Base-by-base conservation (phyloP, 1,140 invertebrate species). In the Pomacea maculata region DNA sequence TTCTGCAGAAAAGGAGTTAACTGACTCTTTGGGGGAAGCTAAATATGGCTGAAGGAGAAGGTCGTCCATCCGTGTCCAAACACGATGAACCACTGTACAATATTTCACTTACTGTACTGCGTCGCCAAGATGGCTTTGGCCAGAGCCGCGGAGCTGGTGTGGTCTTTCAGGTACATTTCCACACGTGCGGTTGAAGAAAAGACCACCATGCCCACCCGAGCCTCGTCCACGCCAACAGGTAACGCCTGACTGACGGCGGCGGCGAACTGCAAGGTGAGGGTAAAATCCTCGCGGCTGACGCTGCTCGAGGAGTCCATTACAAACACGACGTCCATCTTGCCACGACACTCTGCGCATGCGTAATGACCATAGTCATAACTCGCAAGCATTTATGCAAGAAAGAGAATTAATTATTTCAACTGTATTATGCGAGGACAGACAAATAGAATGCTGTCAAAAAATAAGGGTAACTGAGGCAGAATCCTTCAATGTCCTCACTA, bases 221-320 rank as follows among this genome's bases (percentile, higher is more conserved):
- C 68, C 34, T 63, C n/a, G 45, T 70, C 72, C 3, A 61, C 29
- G 8, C 78, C 75, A 15, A 86, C 65, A n/a, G 80, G 70, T 52
- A 86, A 29, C 4, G 70, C 73, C n/a, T 75, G 29, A 1, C 80
- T 64, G 0, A 84, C 80, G 1, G 82, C 73, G 19, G 45, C 19
- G 3, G 85, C 70, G 63, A 85, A 86, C n/a, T 64, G 71, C 3
- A 83, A 65, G 52, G 80, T 79, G 14, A 71, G 70, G 0, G 45
- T 64, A 68, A 84, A 87, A 52, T 86, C 76, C 19, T 17, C 45
- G 25, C 61, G n/a, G 19, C 78, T 79, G 10, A 87, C 79, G 57
- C 82, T 83, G 25, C 83, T 83, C 1, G 86, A 87, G 10, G 75
- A 64, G 64, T 87, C 86, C 63, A 87, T n/a, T 19, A 87, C 80